phyloP scores from a whole-genome alignment of 1,140 invertebrate species.

The Akabosia matsudoensis region DNA sequence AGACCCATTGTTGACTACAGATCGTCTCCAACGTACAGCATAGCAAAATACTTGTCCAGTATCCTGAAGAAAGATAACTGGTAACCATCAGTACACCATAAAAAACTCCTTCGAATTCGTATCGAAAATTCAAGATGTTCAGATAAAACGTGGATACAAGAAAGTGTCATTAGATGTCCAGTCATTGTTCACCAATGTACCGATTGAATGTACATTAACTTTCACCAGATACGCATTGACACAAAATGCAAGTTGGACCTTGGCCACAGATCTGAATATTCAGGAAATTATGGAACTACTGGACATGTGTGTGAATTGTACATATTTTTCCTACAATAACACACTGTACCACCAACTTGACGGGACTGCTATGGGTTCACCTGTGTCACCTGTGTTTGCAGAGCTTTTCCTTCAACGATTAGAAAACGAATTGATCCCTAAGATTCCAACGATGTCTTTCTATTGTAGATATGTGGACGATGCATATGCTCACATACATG shows the following conservation, averaged over 20 bases:
- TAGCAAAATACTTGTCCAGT: constrained; percentile 44
- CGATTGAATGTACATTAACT: neutral
- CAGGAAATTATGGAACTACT: constrained; percentile 1
- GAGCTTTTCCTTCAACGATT: constrained; percentile 35
- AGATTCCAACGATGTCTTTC: too few species aligned
- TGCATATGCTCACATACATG: constrained; percentile 25
- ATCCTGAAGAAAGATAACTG: neutral
- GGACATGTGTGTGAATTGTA: neutral
- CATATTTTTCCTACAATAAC: constrained; percentile 30
- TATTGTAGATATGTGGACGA: too few species aligned
- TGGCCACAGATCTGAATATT: neutral
- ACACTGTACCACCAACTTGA: constrained; percentile 29
- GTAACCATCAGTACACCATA: neutral
- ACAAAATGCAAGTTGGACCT: neutral
- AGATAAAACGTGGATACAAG: neutral
- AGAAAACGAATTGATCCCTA: constrained; percentile 28
- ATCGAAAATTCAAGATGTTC: neutral
- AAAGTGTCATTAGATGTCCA: neutral
- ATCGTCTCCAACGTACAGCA: constrained; percentile 39
- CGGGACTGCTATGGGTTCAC: constrained; percentile 37
- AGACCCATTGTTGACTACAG: constrained; percentile 47
- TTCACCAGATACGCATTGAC: neutral
- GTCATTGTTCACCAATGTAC: neutral
- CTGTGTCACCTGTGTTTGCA: too few species aligned
- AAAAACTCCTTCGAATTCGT: neutral